Conservation (phyloP, 1,140 invertebrate genomes). For the Drosophila arawakana region DNA sequence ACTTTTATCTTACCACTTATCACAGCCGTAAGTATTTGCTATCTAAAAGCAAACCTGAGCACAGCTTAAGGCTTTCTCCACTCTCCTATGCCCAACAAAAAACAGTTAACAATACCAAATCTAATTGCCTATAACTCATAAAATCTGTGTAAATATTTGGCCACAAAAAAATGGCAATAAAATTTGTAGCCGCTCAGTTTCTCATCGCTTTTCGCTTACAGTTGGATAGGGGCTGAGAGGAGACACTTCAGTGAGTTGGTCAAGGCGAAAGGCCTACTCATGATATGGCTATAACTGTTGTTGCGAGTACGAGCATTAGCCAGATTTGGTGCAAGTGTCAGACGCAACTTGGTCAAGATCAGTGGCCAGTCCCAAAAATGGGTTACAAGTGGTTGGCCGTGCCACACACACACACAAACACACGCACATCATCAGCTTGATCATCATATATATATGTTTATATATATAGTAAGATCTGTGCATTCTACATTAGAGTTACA, state of each 20-base stretch:
- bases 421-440: not conserved
- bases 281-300: constrained; percentile 12
- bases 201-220: not conserved
- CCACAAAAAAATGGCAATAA: not conserved
- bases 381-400: constrained; percentile 70
- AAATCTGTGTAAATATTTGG: constrained; percentile 60
- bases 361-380: constrained; percentile 66
- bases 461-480: constrained; percentile 2
- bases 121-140: constrained; percentile 62
- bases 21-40: no score
- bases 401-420: constrained; percentile 39
- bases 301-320: constrained; percentile 2
- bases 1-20: no score
- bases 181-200: constrained; percentile 7
- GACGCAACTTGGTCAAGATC: constrained; percentile 67
- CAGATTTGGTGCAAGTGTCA: constrained; percentile 58
- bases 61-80: no score
- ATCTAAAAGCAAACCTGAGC: no score
- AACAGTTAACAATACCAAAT: not conserved
- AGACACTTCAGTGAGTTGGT: constrained; percentile 10
- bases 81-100: not conserved
- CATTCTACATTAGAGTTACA: constrained; percentile 6
- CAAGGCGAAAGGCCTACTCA: constrained; percentile 26
- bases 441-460: not conserved
- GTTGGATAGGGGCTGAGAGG: not conserved